Evolutionary conservation across 2,113 vertebrate genomes (phyloP).

Genomic region (Mastomys coucha): DNA sequence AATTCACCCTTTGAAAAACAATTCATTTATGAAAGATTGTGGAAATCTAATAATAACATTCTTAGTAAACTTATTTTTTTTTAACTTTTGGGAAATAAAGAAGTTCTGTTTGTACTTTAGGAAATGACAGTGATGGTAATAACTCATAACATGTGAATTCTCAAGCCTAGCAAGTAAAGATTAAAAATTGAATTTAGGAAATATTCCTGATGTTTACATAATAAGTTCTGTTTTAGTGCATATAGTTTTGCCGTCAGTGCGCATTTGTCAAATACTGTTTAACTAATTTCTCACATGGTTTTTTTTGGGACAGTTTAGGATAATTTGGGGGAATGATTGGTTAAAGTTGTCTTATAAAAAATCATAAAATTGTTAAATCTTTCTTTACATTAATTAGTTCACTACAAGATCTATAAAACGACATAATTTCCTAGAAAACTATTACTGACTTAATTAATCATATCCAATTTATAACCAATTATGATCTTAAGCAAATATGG

Average conservation of each 20-base stretch:
- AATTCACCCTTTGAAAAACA: not conserved
- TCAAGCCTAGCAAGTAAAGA: constrained; percentile 13
- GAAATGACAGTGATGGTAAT: constrained; percentile 17
- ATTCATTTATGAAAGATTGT: not conserved
- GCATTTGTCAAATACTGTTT: constrained; percentile 27
- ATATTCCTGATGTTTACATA: not conserved
- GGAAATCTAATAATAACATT: constrained; percentile 42
- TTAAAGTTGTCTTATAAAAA: constrained; percentile 27
- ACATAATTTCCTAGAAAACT: not conserved
- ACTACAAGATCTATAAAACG: not conserved
- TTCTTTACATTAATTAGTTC: not conserved
- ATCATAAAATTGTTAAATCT: not conserved
- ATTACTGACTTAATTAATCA: constrained; percentile 35
- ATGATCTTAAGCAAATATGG: not conserved
- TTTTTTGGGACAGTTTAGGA: not conserved
- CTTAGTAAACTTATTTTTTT: constrained; percentile 3
- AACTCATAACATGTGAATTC: constrained; percentile 28
- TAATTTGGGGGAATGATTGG: not conserved
- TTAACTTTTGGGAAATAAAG: not conserved
- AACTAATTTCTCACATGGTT: not conserved
- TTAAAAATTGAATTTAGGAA: constrained; percentile 46
- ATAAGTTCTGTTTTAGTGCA: constrained; percentile 11
- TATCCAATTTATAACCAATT: not conserved
- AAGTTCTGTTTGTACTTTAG: not conserved
- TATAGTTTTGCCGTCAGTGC: not conserved